Conservation (phyloP, 2,797 vertebrate species). For the Cryptoblepharus egeriae region DNA sequence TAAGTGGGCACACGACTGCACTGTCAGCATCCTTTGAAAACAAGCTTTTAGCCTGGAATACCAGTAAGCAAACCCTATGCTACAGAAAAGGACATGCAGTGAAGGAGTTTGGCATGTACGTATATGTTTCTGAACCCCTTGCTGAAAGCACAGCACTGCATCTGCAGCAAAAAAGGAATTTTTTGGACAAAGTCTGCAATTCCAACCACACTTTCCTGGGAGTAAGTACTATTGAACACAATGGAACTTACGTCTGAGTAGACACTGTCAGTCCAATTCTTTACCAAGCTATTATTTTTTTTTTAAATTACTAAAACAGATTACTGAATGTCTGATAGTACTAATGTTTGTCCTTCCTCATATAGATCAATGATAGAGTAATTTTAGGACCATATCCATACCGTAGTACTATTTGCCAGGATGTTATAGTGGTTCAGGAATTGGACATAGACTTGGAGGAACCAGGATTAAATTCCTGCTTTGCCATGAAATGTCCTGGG, state of each 20-base stretch:
- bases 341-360: constrained; percentile 10
- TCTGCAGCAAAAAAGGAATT: neutral
- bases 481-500: too few species aligned
- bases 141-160: neutral
- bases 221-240: too few species aligned
- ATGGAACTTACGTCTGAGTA: too few species aligned
- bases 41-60: neutral
- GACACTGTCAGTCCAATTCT: neutral
- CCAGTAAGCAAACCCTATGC: neutral
- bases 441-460: too few species aligned
- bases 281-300: neutral
- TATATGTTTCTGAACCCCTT: neutral
- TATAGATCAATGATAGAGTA: neutral
- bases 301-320: neutral
- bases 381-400: neutral
- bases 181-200: neutral
- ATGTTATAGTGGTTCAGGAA: too few species aligned
- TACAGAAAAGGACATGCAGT: neutral
- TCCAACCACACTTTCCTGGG: too few species aligned
- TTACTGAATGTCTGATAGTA: neutral
- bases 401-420: neutral
- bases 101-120: neutral
- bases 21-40: neutral
- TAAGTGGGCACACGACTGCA: too few species aligned
- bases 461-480: too few species aligned